Conservation (phyloP, 2,888 invertebrate genomes). For the Melolontha melolontha region DNA sequence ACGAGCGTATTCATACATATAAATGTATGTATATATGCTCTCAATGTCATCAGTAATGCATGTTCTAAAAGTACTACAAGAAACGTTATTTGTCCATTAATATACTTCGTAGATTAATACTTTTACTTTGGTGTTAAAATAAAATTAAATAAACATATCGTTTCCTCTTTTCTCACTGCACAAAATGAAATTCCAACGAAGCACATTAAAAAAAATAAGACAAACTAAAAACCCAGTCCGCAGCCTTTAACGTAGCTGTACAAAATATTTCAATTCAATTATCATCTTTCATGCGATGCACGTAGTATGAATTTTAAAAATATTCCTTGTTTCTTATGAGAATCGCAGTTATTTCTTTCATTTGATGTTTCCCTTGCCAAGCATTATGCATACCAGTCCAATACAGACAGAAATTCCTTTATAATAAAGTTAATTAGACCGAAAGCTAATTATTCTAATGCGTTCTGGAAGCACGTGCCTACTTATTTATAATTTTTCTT, state of each 20-base stretch:
- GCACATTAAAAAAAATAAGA: conserved; percentile 22
- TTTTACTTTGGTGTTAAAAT: too few species aligned
- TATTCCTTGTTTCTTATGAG: conserved; percentile 13
- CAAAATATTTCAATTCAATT: conserved; percentile 29
- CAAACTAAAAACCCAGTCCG: conserved; percentile 15
- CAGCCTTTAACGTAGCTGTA: conserved; percentile 11
- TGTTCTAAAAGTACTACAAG: conserved; percentile 20
- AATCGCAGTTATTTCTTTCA: conserved; percentile 22
- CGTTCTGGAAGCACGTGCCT: conserved; percentile 30
- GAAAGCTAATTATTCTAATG: conserved; percentile 38
- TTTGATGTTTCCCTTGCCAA: neutral
- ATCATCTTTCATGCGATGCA: conserved; percentile 28
- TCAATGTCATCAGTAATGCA: conserved; percentile 14
- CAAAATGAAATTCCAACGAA: conserved; percentile 28
- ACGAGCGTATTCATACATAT: neutral
- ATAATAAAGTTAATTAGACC: conserved; percentile 33
- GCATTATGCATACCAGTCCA: conserved; percentile 21
- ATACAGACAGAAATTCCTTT: conserved; percentile 23
- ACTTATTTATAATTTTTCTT: conserved; percentile 28
- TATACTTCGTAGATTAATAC: conserved; percentile 5
- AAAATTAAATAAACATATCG: too few species aligned
- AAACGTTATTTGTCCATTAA: conserved; percentile 20
- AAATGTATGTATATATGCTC: conserved; percentile 4
- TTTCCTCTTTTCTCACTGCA: neutral
- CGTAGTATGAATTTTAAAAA: conserved; percentile 33